Conservation (phyloP, 2,888 invertebrate genomes). For the Dexiosoma caninum region DNA sequence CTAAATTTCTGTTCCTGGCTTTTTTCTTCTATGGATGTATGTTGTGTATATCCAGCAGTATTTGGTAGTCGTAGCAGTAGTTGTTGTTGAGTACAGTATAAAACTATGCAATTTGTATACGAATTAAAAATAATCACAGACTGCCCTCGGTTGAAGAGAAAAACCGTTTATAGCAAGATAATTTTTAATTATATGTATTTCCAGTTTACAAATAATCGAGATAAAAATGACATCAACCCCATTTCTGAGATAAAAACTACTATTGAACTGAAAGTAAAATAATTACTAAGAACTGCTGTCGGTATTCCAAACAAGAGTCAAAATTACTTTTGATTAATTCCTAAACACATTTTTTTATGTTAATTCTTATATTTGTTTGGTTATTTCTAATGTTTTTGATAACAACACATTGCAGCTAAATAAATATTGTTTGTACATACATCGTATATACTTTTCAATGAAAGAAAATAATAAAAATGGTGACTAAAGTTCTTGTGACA, state of each 20-base stretch:
- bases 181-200: conserved; percentile 52
- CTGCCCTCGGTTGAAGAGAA: neutral
- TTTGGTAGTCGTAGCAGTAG: no score
- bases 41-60: no score
- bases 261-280: neutral
- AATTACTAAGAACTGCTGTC: neutral
- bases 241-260: conserved; percentile 13
- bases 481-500: conserved; percentile 29
- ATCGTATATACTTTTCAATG: conserved; percentile 7
- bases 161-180: neutral
- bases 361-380: conserved; percentile 32
- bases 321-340: neutral
- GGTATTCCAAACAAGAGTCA: conserved; percentile 14
- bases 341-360: neutral
- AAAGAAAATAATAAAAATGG: conserved; percentile 13
- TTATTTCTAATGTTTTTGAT: conserved; percentile 41
- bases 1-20: no score
- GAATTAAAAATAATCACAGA: no score
- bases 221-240: conserved; percentile 43
- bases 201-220: conserved; percentile 18
- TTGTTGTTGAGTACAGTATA: no score
- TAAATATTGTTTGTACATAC: conserved; percentile 43
- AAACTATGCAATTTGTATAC: no score
- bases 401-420: conserved; percentile 59
- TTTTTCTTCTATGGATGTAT: no score